A percentile compares a stretch with the other conserved stretches of the same genome.
Evolutionary conservation across 2,797 vertebrate genomes (phyloP).

Genomic region (Urosaurus nigricauda): DNA sequence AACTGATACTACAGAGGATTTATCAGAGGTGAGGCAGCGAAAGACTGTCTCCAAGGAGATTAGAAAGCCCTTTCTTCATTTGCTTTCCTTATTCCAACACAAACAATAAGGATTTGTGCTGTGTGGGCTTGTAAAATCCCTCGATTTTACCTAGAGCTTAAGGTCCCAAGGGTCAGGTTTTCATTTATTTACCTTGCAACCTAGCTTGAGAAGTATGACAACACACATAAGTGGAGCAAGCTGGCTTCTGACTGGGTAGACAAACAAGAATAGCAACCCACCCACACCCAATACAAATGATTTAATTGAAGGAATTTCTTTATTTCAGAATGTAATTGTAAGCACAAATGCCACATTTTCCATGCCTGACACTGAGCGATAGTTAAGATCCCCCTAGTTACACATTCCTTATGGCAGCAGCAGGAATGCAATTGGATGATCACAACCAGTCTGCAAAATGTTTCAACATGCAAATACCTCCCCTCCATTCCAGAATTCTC

Average conservation of each 20-base stretch:
- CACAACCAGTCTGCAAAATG: neutral
- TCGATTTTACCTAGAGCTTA: slow-evolving; percentile 57
- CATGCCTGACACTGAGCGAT: slow-evolving; percentile 55
- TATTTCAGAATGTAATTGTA: slow-evolving; percentile 56
- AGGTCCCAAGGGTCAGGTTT: slow-evolving; percentile 68
- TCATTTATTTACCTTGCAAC: slow-evolving; percentile 69
- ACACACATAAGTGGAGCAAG: slow-evolving; percentile 54
- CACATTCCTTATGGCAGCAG: neutral
- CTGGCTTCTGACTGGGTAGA: slow-evolving; percentile 25
- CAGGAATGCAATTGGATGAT: neutral
- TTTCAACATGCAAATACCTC: too few species aligned
- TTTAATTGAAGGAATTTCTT: slow-evolving; percentile 62
- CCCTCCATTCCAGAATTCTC: neutral
- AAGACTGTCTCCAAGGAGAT: slow-evolving; percentile 53
- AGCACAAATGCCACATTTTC: slow-evolving; percentile 54
- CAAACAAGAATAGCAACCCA: neutral
- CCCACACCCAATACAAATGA: slow-evolving; percentile 8
- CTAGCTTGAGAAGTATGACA: slow-evolving; percentile 43
- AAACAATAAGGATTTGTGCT: slow-evolving; percentile 42
- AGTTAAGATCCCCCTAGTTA: slow-evolving; percentile 36
- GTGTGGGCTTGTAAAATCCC: slow-evolving; percentile 49
- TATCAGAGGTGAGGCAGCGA: slow-evolving; percentile 14
- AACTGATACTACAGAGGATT: slow-evolving; percentile 42
- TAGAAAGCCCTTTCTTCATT: slow-evolving; percentile 45
- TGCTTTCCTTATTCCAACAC: slow-evolving; percentile 41